Conservation (phyloP, 2,888 invertebrate species). For the Limnephilus marmoratus region DNA sequence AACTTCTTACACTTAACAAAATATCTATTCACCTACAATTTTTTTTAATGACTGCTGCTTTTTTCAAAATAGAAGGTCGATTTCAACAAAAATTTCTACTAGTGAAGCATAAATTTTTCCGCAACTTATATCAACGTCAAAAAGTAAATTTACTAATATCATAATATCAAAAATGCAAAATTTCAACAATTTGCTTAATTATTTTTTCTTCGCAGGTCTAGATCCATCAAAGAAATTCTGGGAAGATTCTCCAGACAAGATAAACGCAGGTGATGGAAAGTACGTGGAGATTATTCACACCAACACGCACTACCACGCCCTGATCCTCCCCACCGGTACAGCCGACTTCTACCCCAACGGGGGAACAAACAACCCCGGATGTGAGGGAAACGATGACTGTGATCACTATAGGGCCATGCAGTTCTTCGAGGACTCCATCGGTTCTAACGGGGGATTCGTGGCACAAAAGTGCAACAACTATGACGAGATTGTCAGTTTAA, state of each 20-base stretch:
- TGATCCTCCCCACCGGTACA: constrained; percentile 67
- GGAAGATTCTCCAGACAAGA: constrained; percentile 62
- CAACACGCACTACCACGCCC: constrained; percentile 68
- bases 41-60: too few species aligned
- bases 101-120: too few species aligned
- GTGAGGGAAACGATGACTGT: constrained; percentile 66
- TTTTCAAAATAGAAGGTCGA: too few species aligned
- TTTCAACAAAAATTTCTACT: too few species aligned
- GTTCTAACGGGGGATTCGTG: constrained; percentile 60
- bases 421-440: constrained; percentile 65
- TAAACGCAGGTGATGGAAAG: constrained; percentile 67
- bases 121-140: too few species aligned
- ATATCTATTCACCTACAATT: too few species aligned
- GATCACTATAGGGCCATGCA: constrained; percentile 65
- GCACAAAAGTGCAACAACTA: constrained; percentile 61
- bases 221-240: constrained; percentile 68
- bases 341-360: constrained; percentile 69
- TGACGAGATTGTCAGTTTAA: constrained; percentile 60
- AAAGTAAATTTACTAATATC: too few species aligned
- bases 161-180: too few species aligned
- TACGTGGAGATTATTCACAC: constrained; percentile 69
- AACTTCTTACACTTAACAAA: background rate
- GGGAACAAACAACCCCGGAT: constrained; percentile 66
- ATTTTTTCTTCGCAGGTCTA: constrained; percentile 52
- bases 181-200: background rate